phyloP scores from a whole-genome alignment of 1,140 invertebrate genomes.

The Penaeus chinensis region DNA sequence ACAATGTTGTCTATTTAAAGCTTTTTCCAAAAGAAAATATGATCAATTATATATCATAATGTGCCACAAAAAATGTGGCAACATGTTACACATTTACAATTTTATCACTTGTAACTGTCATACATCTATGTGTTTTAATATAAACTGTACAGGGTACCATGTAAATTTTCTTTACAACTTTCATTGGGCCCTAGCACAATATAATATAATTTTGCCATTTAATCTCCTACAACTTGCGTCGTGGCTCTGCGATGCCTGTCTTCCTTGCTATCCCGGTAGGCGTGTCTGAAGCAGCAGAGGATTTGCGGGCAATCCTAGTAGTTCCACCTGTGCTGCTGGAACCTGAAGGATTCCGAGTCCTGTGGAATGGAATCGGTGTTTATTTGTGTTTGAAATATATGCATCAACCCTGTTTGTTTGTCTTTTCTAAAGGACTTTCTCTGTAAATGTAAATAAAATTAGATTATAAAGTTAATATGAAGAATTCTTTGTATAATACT shows the following conservation, averaged over 20 bases:
- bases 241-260: constrained; percentile 57
- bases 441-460: no score
- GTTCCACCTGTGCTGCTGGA: constrained; percentile 74
- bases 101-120: constrained; percentile 1
- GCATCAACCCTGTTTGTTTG: background rate
- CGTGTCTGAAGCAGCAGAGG: constrained; percentile 76
- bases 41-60: constrained; percentile 5
- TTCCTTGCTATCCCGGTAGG: constrained; percentile 69
- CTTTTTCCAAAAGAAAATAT: constrained; percentile 40
- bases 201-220: background rate
- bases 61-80: no score
- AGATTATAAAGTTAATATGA: no score
- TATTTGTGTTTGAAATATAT: background rate
- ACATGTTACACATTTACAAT: background rate
- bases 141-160: constrained; percentile 5
- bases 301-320: constrained; percentile 75
- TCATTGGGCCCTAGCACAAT: background rate
- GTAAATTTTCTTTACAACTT: background rate
- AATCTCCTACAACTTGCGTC: constrained; percentile 38
- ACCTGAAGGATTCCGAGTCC: constrained; percentile 65
- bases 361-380: constrained; percentile 30
- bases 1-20: constrained; percentile 46
- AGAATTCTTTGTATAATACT: no score
- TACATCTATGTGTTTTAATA: no score
- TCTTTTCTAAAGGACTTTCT: background rate